phyloP scores from a whole-genome alignment of 1,140 invertebrate genomes.

The Leptinotarsa texana region DNA sequence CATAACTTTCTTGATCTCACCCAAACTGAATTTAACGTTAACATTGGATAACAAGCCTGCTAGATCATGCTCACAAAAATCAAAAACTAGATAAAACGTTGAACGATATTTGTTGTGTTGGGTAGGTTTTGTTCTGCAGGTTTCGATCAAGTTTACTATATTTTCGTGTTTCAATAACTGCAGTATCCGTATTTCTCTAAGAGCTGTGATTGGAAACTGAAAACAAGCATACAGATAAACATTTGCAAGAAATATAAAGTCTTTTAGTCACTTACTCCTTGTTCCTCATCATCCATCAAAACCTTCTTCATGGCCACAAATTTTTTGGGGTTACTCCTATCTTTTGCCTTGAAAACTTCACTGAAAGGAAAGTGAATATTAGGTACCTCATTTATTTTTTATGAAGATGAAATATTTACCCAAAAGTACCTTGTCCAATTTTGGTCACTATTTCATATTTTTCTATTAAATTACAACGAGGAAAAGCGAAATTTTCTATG shows the following conservation, averaged over 20 bases:
- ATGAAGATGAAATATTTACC: conserved; percentile 61
- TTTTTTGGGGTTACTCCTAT: conserved; percentile 79
- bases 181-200: conserved; percentile 95
- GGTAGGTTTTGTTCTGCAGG: conserved; percentile 89
- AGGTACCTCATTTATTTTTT: not conserved
- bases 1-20: conserved; percentile 98
- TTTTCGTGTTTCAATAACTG: conserved; percentile 96
- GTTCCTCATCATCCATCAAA: conserved; percentile 99
- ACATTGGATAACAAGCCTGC: conserved; percentile 95
- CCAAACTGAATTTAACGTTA: conserved; percentile 94
- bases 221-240: conserved; percentile 49
- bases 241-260: conserved; percentile 19
- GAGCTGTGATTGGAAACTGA: conserved; percentile 96
- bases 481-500: conserved; percentile 88
- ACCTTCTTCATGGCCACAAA: conserved; percentile 98
- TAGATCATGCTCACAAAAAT: conserved; percentile 99
- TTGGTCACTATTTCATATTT: conserved; percentile 97
- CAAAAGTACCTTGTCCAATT: conserved; percentile 98
- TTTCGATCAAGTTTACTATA: conserved; percentile 96
- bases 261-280: conserved; percentile 73
- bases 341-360: conserved; percentile 96
- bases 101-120: conserved; percentile 85
- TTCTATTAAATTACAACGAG: conserved; percentile 86
- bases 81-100: conserved; percentile 97
- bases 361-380: conserved; percentile 62